Evolutionary conservation across 2,888 invertebrate genomes (phyloP).

Genomic region (Drosophila kambysellisi): DNA sequence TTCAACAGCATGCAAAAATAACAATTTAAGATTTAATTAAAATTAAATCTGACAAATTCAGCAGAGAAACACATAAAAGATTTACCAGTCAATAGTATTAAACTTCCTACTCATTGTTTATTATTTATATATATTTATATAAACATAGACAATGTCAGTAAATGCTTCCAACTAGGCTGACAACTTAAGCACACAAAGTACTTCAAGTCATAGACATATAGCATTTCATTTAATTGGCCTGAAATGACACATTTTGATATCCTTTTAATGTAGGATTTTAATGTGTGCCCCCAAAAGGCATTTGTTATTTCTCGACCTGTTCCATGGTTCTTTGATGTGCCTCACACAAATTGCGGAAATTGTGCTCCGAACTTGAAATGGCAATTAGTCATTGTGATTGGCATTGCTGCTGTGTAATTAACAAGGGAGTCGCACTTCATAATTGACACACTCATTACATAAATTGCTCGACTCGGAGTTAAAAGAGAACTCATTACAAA

Average conservation of each 20-base stretch:
- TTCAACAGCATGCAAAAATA: background rate
- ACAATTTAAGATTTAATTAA: background rate
- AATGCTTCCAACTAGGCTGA: background rate
- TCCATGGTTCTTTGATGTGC: conserved; percentile 25
- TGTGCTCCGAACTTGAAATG: conserved; percentile 7
- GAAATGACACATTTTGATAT: conserved; percentile 12
- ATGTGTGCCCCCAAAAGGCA: conserved; percentile 6
- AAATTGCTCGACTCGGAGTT: background rate
- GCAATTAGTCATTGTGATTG: conserved; percentile 43
- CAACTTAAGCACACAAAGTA: background rate
- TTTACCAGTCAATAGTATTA: background rate
- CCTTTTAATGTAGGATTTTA: conserved; percentile 1
- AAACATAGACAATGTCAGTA: conserved; percentile 23
- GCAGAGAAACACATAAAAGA: background rate
- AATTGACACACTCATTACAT: background rate
- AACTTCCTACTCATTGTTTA: background rate
- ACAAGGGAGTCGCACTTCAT: background rate
- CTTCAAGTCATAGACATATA: conserved; percentile 24
- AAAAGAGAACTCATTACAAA: background rate
- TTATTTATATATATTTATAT: background rate
- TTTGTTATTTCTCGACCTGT: conserved; percentile 10
- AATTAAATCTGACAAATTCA: background rate
- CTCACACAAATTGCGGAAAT: conserved; percentile 8
- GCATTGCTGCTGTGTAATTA: conserved; percentile 22
- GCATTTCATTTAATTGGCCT: conserved; percentile 53